These are phyloP conservation scores for Typhlichthys eigenmanni DNA, from an alignment of 2,797 vertebrate species.

Conservation along the genomic window DNA sequence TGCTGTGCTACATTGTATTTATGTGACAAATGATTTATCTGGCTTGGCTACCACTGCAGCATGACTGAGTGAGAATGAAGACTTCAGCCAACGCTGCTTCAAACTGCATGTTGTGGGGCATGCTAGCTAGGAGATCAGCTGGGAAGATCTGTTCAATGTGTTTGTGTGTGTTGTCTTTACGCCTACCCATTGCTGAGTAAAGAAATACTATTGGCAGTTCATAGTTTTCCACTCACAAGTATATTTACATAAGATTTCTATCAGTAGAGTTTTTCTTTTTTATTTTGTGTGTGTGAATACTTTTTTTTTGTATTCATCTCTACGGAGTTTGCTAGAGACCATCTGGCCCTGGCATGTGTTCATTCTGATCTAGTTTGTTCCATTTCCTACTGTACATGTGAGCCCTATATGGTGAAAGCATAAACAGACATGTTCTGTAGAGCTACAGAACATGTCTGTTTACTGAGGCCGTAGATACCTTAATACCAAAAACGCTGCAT, in stretches of 20 bases:
- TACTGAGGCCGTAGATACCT: slow-evolving; percentile 14
- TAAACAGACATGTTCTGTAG: slow-evolving; percentile 6
- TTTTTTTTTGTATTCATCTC: slow-evolving; percentile 41
- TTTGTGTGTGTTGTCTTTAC: slow-evolving; percentile 28
- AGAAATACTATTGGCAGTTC: slow-evolving; percentile 34
- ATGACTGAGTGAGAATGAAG: slow-evolving; percentile 36
- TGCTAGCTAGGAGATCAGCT: slow-evolving; percentile 16
- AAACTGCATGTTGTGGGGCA: slow-evolving; percentile 23
- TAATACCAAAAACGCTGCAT: slow-evolving; percentile 26
- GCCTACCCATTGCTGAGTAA: slow-evolving; percentile 21
- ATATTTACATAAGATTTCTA: slow-evolving; percentile 49
- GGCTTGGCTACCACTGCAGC: slow-evolving; percentile 40
- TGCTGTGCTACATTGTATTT: slow-evolving; percentile 23
- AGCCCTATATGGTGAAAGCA: slow-evolving; percentile 17
- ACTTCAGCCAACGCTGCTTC: slow-evolving; percentile 32
- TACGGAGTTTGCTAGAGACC: slow-evolving; percentile 46
- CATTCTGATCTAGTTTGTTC: slow-evolving; percentile 49
- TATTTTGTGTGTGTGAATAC: no score
- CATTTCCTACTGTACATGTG: slow-evolving; percentile 38
- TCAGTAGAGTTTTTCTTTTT: slow-evolving; percentile 26
- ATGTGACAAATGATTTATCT: slow-evolving; percentile 47
- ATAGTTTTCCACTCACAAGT: slow-evolving; percentile 45
- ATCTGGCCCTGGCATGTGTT: slow-evolving; percentile 34
- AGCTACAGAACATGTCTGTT: background rate
- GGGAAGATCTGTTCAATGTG: slow-evolving; percentile 40